These are phyloP conservation scores for Pseudopipra pipra DNA, from an alignment of 2,113 vertebrate genomes.

Conservation along the genomic window DNA sequence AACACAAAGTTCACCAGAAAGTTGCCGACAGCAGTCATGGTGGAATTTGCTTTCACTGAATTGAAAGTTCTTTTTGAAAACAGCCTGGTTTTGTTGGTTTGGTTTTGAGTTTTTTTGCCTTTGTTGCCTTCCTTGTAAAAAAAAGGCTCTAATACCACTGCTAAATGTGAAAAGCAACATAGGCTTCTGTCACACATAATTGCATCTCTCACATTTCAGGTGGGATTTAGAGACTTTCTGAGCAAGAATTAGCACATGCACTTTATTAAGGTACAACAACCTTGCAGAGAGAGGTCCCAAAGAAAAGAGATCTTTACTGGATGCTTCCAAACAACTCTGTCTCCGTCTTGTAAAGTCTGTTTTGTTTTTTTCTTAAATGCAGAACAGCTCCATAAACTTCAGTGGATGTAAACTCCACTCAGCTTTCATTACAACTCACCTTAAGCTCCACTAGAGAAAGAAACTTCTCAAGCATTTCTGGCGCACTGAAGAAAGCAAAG, in stretches of 20 bases:
- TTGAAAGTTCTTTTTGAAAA: neutral
- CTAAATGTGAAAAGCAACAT: neutral
- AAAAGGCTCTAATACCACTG: neutral
- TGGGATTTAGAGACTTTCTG: neutral
- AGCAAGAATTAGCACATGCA: neutral
- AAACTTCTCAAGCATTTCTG: neutral
- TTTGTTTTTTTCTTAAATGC: neutral
- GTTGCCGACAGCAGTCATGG: neutral
- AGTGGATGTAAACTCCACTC: neutral
- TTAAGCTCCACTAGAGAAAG: neutral
- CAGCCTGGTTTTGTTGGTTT: neutral
- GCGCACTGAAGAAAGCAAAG: neutral
- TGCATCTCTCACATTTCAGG: rapidly evolving
- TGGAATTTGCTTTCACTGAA: neutral
- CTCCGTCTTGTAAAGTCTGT: neutral
- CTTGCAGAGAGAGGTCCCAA: neutral
- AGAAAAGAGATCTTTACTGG: neutral
- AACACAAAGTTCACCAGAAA: neutral
- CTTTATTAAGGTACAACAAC: neutral
- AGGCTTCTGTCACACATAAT: neutral
- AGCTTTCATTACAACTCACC: neutral
- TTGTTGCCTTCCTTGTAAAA: neutral
- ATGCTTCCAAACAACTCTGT: neutral
- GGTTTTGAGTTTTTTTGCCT: neutral
- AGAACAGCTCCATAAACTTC: neutral